Conservation (phyloP, 2,113 vertebrate genomes). For the Micronycteris hirsuta region DNA sequence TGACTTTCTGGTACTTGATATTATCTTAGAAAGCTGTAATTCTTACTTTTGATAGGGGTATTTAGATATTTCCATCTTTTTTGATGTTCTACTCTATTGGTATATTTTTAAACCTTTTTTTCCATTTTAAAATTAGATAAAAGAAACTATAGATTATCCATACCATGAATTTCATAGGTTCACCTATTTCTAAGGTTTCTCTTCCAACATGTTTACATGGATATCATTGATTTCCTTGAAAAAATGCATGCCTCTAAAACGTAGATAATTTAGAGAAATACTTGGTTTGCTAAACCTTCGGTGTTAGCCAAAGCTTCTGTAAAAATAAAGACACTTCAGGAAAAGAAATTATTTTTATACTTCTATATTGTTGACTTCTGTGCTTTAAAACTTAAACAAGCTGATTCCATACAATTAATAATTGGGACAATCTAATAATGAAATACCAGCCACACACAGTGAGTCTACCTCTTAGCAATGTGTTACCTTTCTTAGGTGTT, state of each 20-base stretch:
- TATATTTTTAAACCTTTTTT: not conserved
- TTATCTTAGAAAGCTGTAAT: not conserved
- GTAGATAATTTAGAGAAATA: not conserved
- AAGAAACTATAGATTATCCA: not conserved
- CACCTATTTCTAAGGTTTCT: not conserved
- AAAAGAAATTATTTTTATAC: not conserved
- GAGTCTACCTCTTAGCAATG: not conserved
- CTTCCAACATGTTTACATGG: not conserved
- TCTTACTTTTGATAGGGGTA: not conserved
- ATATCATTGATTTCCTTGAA: not conserved
- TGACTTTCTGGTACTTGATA: not conserved
- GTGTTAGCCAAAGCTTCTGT: not conserved
- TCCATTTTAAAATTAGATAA: conserved; percentile 10
- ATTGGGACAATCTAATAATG: not conserved
- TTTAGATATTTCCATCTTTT: not conserved
- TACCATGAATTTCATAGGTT: not conserved
- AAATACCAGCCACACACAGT: not conserved
- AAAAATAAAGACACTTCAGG: not conserved
- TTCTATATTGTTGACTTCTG: not conserved
- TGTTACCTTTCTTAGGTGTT: not conserved
- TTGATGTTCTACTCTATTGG: not conserved
- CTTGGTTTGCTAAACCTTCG: not conserved
- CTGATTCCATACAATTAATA: not conserved
- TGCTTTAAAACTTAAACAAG: not conserved
- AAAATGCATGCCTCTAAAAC: not conserved